A percentile compares a stretch with the other conserved stretches of the same genome.
Conservation (phyloP, 1,140 invertebrate species). For the Ceratina australensis region DNA sequence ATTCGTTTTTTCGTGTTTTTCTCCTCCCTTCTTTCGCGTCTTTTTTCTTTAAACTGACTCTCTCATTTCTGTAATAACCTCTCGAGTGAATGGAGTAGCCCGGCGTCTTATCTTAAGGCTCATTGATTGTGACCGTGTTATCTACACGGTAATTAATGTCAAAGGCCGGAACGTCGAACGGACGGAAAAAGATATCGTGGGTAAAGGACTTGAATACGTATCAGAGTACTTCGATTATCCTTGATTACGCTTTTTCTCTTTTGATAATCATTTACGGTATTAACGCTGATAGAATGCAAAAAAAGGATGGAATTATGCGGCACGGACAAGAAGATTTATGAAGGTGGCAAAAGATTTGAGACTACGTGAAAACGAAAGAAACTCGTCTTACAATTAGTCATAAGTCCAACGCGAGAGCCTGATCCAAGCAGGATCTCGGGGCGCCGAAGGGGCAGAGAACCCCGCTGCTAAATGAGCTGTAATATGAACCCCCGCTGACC, state of each 20-base stretch:
- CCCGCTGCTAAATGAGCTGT: conserved; percentile 80
- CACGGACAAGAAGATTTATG: conserved; percentile 5
- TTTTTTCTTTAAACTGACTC: neutral
- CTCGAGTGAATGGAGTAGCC: neutral
- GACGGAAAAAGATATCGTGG: no score
- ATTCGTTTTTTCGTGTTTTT: neutral
- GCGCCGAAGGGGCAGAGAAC: conserved; percentile 72
- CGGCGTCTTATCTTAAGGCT: no score
- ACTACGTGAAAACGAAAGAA: conserved; percentile 66
- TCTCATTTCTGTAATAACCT: neutral
- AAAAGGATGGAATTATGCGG: no score
- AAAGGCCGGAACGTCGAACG: no score
- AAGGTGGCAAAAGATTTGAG: conserved; percentile 42
- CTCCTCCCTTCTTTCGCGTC: conserved; percentile 31
- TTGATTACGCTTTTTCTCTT: no score
- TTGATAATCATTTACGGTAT: no score
- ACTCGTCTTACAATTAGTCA: conserved; percentile 62
- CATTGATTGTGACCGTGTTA: neutral
- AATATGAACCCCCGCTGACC: conserved; percentile 78
- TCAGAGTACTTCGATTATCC: no score
- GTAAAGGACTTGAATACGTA: no score
- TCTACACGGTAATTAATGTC: no score
- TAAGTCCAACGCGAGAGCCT: conserved; percentile 71
- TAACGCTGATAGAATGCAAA: no score
- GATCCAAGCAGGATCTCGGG: conserved; percentile 64